Evolutionary conservation across 2,113 vertebrate genomes (phyloP).

Genomic region (Perca schrenkii): DNA sequence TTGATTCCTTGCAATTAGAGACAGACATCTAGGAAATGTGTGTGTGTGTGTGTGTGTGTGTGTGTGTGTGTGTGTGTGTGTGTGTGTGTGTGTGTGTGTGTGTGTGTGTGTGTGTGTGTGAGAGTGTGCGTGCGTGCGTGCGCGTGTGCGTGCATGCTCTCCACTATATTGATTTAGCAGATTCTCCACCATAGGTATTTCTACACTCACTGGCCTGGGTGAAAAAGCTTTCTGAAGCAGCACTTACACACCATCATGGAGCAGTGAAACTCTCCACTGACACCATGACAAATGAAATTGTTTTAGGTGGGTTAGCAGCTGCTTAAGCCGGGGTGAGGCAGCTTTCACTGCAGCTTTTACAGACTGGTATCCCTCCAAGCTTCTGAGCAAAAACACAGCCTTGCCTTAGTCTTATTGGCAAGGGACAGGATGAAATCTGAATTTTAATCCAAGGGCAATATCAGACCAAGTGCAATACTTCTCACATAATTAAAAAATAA

Average conservation of each 20-base stretch:
- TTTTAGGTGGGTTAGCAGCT: slow-evolving; percentile 63
- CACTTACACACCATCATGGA: slow-evolving; percentile 25
- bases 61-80: too few species aligned
- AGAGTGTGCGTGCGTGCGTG: background rate
- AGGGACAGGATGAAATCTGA: slow-evolving; percentile 14
- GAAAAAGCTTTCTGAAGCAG: slow-evolving; percentile 14
- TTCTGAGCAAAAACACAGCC: slow-evolving; percentile 32
- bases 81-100: background rate
- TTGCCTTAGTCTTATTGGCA: slow-evolving; percentile 26
- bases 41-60: too few species aligned
- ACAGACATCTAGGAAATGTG: too few species aligned
- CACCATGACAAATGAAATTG: slow-evolving; percentile 65
- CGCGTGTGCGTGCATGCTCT: background rate
- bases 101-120: slow-evolving; percentile 1
- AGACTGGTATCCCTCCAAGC: slow-evolving; percentile 37
- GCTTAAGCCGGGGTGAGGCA: slow-evolving; percentile 38
- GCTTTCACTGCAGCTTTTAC: slow-evolving; percentile 41
- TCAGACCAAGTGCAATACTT: slow-evolving; percentile 31
- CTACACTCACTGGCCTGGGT: background rate
- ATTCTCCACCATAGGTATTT: slow-evolving; percentile 20
- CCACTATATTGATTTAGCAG: slow-evolving; percentile 22
- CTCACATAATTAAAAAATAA: background rate
- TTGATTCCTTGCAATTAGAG: too few species aligned
- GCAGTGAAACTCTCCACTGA: slow-evolving; percentile 38
- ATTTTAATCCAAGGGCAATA: slow-evolving; percentile 63